A percentile compares a stretch with the other conserved stretches of the same genome.
These are phyloP conservation scores for Equus przewalskii DNA, from an alignment of 2,113 vertebrate species.

Conservation along the genomic window DNA sequence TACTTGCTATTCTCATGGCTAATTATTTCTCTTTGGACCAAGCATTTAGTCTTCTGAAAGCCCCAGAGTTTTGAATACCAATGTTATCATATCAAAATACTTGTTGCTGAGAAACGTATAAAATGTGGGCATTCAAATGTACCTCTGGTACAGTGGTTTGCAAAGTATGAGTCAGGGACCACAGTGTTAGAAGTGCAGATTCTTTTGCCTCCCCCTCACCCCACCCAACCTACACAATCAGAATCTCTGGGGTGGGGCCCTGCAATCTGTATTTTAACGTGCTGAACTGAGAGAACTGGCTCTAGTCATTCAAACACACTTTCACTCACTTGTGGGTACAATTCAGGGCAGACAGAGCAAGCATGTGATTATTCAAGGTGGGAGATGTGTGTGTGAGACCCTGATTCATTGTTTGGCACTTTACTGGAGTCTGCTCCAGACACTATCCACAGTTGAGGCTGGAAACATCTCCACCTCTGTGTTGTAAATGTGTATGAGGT, in stretches of 20 bases:
- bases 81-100: background rate
- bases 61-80: background rate
- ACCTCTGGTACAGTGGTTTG: background rate
- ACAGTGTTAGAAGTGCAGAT: background rate
- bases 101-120: background rate
- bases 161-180: background rate
- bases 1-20: constrained; percentile 1
- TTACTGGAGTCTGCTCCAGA: background rate
- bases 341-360: background rate
- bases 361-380: background rate
- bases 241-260: background rate
- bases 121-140: background rate
- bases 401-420: background rate
- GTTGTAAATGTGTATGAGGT: background rate
- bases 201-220: background rate
- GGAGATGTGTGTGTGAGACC: background rate
- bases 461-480: background rate
- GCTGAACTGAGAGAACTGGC: background rate
- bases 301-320: background rate
- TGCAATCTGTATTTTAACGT: background rate
- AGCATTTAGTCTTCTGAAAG: background rate
- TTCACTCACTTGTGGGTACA: background rate
- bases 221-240: background rate
- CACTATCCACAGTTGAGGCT: background rate
- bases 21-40: constrained; percentile 50